A percentile compares a stretch with the other conserved stretches of the same genome.
phyloP scores from a whole-genome alignment of 2,888 invertebrate genomes.

The Oscheius sp. region DNA sequence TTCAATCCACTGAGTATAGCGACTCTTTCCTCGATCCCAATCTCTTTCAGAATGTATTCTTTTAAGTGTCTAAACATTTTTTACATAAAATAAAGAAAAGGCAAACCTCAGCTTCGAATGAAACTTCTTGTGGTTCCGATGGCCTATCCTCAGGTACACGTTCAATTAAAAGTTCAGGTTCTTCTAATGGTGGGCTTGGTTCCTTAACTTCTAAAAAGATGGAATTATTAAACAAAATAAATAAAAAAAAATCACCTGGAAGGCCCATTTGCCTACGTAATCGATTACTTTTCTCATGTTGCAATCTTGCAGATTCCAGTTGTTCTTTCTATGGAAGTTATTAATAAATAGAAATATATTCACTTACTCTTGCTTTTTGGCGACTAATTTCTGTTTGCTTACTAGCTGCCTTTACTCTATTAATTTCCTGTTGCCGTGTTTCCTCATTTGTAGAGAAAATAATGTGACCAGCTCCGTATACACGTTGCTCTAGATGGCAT shows the following conservation, averaged over 20 bases:
- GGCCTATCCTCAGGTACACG: conserved; percentile 34
- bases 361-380: conserved; percentile 17
- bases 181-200: conserved; percentile 24
- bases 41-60: conserved; percentile 53
- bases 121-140: not conserved
- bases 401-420: conserved; percentile 33
- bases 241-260: conserved; percentile 23
- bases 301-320: not conserved
- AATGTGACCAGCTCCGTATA: conserved; percentile 62
- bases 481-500: conserved; percentile 48
- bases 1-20: conserved; percentile 55
- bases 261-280: conserved; percentile 18
- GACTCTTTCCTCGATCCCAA: conserved; percentile 59
- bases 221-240: not conserved
- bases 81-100: not conserved
- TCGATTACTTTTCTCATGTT: conserved; percentile 10
- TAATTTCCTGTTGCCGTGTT: conserved; percentile 52
- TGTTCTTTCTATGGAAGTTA: not conserved
- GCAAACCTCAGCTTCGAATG: not conserved
- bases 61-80: conserved; percentile 38
- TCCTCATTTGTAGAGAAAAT: conserved; percentile 54
- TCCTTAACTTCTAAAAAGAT: conserved; percentile 37
- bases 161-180: conserved; percentile 29
- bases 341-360: not conserved
- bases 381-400: conserved; percentile 33